phyloP scores from a whole-genome alignment of 2,888 invertebrate genomes.

The Lordiphosa fenestrarum region DNA sequence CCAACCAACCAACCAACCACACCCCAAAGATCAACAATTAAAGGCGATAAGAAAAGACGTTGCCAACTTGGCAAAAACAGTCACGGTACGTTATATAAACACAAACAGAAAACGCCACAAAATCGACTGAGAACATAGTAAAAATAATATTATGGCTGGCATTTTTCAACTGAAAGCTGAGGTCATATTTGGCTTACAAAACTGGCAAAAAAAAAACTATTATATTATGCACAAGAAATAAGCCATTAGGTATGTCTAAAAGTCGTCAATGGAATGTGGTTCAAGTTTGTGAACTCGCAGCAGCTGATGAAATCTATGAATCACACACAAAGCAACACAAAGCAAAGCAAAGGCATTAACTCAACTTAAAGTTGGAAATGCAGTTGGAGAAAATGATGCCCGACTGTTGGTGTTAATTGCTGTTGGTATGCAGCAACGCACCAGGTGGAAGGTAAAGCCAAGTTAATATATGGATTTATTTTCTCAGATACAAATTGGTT shows the following conservation, averaged over 20 bases:
- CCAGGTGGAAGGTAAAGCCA: constrained; percentile 12
- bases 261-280: constrained; percentile 6
- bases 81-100: constrained; percentile 56
- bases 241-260: constrained; percentile 6
- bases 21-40: constrained; percentile 51
- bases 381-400: constrained; percentile 18
- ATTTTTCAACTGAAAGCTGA: constrained; percentile 56
- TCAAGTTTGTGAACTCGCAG: constrained; percentile 5
- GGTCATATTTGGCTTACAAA: constrained; percentile 52
- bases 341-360: constrained; percentile 8
- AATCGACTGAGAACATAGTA: constrained; percentile 17
- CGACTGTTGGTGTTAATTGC: constrained; percentile 28
- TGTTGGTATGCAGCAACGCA: constrained; percentile 16
- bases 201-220: constrained; percentile 34
- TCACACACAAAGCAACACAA: constrained; percentile 1
- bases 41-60: constrained; percentile 22
- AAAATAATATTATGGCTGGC: constrained; percentile 37
- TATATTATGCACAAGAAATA: neutral
- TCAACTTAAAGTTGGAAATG: constrained; percentile 17
- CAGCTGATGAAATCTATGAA: constrained; percentile 20
- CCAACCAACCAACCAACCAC: constrained; percentile 28
- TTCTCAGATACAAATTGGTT: neutral
- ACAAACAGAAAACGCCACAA: constrained; percentile 16
- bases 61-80: constrained; percentile 59
- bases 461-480: constrained; percentile 26